A percentile compares a stretch with the other conserved stretches of the same genome.
These are phyloP conservation scores for Danaus melanippus DNA, from an alignment of 1,140 invertebrate species.

Conservation along the genomic window DNA sequence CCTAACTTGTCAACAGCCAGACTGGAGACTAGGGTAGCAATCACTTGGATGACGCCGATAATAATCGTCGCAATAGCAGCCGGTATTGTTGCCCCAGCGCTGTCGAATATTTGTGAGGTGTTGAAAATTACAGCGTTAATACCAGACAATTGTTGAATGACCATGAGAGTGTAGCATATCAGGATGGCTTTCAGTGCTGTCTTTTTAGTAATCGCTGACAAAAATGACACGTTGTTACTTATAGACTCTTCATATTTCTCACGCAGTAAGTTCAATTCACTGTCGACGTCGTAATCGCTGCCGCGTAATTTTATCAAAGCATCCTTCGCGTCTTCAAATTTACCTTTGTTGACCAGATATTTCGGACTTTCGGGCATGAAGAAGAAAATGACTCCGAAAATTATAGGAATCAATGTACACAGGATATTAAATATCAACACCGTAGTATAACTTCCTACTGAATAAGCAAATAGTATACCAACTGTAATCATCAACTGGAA, in stretches of 20 bases:
- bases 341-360: conserved; percentile 74
- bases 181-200: conserved; percentile 78
- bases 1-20: conserved; percentile 85
- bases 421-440: conserved; percentile 78
- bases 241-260: conserved; percentile 73
- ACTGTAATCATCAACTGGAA: conserved; percentile 84
- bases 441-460: conserved; percentile 74
- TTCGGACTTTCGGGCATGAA: conserved; percentile 87
- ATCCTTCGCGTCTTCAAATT: conserved; percentile 75
- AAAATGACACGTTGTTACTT: conserved; percentile 69
- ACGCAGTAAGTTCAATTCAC: conserved; percentile 74
- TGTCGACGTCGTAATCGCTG: conserved; percentile 75
- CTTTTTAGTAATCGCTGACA: conserved; percentile 72
- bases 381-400: conserved; percentile 79
- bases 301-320: conserved; percentile 79
- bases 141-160: conserved; percentile 89
- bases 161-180: conserved; percentile 85
- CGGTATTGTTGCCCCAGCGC: conserved; percentile 74
- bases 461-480: conserved; percentile 82
- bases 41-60: conserved; percentile 84
- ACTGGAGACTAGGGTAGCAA: conserved; percentile 79
- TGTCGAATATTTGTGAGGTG: conserved; percentile 79
- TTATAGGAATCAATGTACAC: conserved; percentile 77
- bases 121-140: conserved; percentile 92
- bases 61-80: conserved; percentile 78